Conservation (phyloP, 1,140 invertebrate genomes). For the Zeugodacus cucurbitae region DNA sequence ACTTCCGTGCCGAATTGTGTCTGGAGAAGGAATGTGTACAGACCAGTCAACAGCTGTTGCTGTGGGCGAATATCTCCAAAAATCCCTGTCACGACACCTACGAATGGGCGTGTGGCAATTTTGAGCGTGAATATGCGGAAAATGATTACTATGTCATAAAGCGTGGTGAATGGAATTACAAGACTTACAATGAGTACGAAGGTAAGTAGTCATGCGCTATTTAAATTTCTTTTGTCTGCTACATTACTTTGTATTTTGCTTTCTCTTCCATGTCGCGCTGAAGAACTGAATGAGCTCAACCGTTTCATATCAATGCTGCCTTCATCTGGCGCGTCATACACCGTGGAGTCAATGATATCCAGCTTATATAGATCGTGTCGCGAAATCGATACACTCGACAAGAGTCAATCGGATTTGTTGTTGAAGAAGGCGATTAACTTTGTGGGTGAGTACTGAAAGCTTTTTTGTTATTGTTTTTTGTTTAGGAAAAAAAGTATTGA, state of each 20-base stretch:
- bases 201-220: slow-evolving; percentile 51
- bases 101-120: slow-evolving; percentile 63
- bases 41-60: slow-evolving; percentile 58
- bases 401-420: slow-evolving; percentile 60
- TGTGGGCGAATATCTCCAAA: slow-evolving; percentile 61
- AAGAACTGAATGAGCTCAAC: slow-evolving; percentile 63
- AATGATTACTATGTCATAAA: slow-evolving; percentile 63
- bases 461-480: too few relatives aligned
- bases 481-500: neutral
- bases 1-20: slow-evolving; percentile 60
- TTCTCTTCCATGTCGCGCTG: neutral
- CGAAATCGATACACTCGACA: slow-evolving; percentile 60
- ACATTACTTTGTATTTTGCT: neutral
- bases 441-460: slow-evolving; percentile 52
- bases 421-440: slow-evolving; percentile 58
- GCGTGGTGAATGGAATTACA: slow-evolving; percentile 63
- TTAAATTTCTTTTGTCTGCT: neutral
- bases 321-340: slow-evolving; percentile 52
- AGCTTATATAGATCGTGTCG: slow-evolving; percentile 61
- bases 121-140: slow-evolving; percentile 56
- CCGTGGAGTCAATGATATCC: slow-evolving; percentile 58
- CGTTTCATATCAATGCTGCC: slow-evolving; percentile 64
- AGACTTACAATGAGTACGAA: slow-evolving; percentile 64
- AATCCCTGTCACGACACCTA: slow-evolving; percentile 62
- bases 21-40: slow-evolving; percentile 62